phyloP scores from a whole-genome alignment of 2,888 invertebrate species.

The Platycnemis pennipes region DNA sequence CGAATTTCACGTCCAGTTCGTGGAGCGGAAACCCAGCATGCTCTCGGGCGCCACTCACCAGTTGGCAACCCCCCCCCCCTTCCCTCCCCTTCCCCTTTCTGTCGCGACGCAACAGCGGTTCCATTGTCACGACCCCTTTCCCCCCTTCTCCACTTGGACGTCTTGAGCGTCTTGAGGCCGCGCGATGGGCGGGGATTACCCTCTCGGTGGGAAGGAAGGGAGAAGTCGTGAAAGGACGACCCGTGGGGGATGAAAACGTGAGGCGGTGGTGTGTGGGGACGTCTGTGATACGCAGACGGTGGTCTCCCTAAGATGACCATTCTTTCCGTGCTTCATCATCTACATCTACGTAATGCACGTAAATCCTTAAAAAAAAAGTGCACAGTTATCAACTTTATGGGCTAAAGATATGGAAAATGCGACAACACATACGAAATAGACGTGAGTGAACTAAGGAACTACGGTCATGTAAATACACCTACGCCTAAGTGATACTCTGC shows the following conservation, averaged over 20 bases:
- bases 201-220: no score
- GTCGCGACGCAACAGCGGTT: slow-evolving; percentile 34
- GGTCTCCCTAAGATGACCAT: not conserved
- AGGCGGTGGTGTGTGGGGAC: not conserved
- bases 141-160: not conserved
- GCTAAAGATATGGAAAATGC: no score
- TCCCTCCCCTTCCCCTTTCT: not conserved
- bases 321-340: slow-evolving; percentile 60
- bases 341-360: no score
- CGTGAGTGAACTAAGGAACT: no score
- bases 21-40: not conserved
- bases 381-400: no score
- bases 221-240: not conserved
- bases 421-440: no score
- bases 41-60: not conserved
- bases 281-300: not conserved
- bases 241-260: not conserved
- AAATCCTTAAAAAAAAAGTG: no score
- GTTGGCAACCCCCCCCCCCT: not conserved
- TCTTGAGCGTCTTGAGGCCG: not conserved
- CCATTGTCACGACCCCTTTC: slow-evolving; percentile 35
- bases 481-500: no score
- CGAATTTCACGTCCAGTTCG: not conserved
- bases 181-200: no score
- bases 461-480: no score